Evolutionary conservation across 1,140 invertebrate genomes (phyloP).

Genomic region (Danaus plexippus): DNA sequence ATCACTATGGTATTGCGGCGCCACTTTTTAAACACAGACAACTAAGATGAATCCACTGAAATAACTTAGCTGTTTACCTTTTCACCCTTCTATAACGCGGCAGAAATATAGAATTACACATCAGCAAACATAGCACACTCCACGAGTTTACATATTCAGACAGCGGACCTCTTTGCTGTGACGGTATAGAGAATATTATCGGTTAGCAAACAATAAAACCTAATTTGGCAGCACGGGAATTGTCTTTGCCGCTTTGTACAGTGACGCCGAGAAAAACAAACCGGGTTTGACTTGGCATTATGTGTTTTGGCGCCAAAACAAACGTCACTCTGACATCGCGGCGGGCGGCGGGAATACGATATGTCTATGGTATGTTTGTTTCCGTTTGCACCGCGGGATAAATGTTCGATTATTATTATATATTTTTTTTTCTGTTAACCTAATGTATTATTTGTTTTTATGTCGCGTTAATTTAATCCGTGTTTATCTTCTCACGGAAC

Average conservation of each 20-base stretch:
- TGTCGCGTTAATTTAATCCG: conserved; percentile 24
- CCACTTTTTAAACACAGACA: conserved; percentile 62
- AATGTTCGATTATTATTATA: conserved; percentile 51
- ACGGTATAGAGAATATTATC: conserved; percentile 34
- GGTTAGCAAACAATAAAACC: conserved; percentile 20
- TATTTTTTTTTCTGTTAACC: conserved; percentile 37
- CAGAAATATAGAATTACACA: conserved; percentile 68
- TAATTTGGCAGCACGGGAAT: conserved; percentile 35
- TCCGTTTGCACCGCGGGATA: conserved; percentile 57
- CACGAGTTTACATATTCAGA: conserved; percentile 14
- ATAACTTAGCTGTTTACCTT: conserved; percentile 66
- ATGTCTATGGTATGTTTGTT: conserved; percentile 62
- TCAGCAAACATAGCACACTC: conserved; percentile 38
- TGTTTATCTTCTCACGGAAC: conserved; percentile 24
- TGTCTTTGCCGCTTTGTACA: conserved; percentile 45
- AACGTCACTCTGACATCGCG: conserved; percentile 65
- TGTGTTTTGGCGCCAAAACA: conserved; percentile 71
- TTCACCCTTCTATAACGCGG: conserved; percentile 65
- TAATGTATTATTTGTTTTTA: conserved; percentile 39
- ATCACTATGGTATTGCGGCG: conserved; percentile 49
- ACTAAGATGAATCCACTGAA: conserved; percentile 64
- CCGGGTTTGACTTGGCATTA: conserved; percentile 59
- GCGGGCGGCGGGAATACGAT: conserved; percentile 65
- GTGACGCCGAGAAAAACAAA: conserved; percentile 68
- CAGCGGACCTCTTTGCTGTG: conserved; percentile 21